These are phyloP conservation scores for Artibeus jamaicensis DNA, from an alignment of 2,797 vertebrate species.

Conservation along the genomic window DNA sequence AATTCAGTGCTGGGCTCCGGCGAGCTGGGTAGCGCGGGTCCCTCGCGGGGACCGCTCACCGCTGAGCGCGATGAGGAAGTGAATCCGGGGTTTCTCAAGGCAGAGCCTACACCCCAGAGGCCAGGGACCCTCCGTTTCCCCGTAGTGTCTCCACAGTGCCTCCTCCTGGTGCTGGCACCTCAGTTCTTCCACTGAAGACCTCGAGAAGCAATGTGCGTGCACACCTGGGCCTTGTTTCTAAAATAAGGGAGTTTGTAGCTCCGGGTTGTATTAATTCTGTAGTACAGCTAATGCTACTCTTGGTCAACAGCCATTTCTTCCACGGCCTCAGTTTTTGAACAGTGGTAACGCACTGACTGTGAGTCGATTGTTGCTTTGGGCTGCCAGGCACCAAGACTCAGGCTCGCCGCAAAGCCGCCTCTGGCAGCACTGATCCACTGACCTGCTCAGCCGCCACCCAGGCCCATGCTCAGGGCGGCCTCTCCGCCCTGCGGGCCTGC, in stretches of 20 bases:
- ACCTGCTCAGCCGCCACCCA: background rate
- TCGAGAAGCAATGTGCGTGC: background rate
- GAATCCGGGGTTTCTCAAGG: background rate
- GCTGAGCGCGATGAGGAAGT: background rate
- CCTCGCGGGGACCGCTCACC: background rate
- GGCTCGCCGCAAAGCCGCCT: background rate
- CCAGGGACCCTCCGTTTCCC: background rate
- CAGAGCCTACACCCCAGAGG: background rate
- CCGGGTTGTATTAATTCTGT: background rate
- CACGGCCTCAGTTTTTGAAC: background rate
- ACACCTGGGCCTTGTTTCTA: background rate
- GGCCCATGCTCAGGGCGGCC: background rate
- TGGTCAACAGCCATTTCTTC: background rate
- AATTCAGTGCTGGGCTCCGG: background rate
- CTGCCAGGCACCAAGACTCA: background rate
- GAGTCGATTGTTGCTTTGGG: background rate
- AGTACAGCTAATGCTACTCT: background rate
- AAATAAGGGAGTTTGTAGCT: background rate
- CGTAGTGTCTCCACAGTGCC: background rate
- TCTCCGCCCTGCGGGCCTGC: background rate
- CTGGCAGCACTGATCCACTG: background rate
- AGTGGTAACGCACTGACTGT: background rate
- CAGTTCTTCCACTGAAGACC: background rate
- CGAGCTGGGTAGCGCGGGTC: background rate
- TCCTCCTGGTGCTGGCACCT: background rate